Percentiles rank a stretch among this genome's conserved stretches.
Conservation (phyloP, 2,797 vertebrate genomes). For the Cryptoblepharus egeriae region DNA sequence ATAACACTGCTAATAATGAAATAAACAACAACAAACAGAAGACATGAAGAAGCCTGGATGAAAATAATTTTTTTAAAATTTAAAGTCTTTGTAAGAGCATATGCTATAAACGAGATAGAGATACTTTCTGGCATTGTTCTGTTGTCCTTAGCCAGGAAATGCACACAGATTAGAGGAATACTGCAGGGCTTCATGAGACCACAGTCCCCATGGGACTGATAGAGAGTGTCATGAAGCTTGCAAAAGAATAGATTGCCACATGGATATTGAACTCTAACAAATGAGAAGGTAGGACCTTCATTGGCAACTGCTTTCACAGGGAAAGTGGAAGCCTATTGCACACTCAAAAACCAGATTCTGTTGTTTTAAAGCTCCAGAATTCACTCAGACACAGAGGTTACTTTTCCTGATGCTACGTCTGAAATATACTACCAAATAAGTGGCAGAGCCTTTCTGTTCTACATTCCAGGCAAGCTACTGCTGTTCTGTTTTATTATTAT, state of each 20-base stretch:
- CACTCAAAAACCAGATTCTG: background rate
- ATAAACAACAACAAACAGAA: background rate
- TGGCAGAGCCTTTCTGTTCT: background rate
- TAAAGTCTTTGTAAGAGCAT: background rate
- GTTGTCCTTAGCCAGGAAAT: background rate
- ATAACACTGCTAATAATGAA: too few species aligned
- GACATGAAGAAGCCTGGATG: background rate
- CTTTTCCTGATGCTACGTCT: background rate
- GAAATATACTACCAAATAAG: background rate
- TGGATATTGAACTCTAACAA: background rate
- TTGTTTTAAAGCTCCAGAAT: background rate
- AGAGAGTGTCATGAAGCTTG: background rate
- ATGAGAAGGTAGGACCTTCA: background rate
- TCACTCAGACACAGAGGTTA: background rate
- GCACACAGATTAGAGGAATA: background rate
- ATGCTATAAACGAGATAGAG: background rate
- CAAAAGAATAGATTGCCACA: background rate
- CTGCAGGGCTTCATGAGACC: background rate
- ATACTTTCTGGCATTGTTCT: background rate
- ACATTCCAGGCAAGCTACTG: background rate
- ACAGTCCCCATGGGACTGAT: too few species aligned
- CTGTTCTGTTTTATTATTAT: background rate
- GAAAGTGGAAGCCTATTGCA: background rate
- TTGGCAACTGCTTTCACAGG: too few species aligned
- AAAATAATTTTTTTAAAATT: too few species aligned